phyloP scores from a whole-genome alignment of 2,797 vertebrate species.

The Erethizon dorsatum region DNA sequence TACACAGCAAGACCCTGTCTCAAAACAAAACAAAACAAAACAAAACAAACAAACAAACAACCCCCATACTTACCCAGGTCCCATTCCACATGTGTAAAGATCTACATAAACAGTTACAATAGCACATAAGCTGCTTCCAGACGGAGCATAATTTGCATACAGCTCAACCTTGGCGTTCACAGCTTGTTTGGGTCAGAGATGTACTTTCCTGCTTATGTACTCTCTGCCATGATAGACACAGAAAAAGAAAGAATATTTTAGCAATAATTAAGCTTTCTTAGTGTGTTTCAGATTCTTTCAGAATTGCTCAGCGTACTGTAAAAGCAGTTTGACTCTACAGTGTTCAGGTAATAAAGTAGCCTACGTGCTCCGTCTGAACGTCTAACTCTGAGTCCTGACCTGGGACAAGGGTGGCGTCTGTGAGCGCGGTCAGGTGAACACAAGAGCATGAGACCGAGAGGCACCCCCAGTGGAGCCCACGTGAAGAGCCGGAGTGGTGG shows the following conservation, averaged over 20 bases:
- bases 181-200: background rate
- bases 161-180: background rate
- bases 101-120: slow-evolving; percentile 7
- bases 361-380: background rate
- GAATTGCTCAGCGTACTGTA: background rate
- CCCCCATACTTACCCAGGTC: background rate
- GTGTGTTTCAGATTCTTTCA: background rate
- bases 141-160: background rate
- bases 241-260: background rate
- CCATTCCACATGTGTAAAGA: background rate
- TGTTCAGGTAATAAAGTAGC: background rate
- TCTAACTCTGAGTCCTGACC: background rate
- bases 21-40: no score
- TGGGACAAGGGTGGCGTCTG: background rate
- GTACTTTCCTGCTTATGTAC: background rate
- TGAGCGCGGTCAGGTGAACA: background rate
- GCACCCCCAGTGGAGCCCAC: background rate
- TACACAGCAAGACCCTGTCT: background rate
- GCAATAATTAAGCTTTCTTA: background rate
- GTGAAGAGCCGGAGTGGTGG: background rate
- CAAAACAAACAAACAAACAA: background rate
- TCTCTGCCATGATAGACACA: background rate
- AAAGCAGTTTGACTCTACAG: background rate
- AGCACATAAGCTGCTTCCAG: background rate
- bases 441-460: background rate